Conservation (phyloP, 2,113 vertebrate genomes). For the Psilopsiagon aurifrons region DNA sequence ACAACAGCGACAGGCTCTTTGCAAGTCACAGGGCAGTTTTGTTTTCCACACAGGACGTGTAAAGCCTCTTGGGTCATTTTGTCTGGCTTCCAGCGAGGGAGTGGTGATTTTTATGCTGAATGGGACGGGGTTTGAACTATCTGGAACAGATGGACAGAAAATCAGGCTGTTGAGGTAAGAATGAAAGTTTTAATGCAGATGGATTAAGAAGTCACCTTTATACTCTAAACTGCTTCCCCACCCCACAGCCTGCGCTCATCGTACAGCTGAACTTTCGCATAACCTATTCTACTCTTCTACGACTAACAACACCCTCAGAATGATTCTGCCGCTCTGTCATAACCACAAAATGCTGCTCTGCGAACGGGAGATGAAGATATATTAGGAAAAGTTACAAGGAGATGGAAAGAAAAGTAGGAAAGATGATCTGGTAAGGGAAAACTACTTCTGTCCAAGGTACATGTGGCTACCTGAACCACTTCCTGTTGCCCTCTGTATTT, state of each 20-base stretch:
- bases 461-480: neutral
- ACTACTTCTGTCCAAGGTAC: neutral
- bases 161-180: neutral
- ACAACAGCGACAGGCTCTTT: neutral
- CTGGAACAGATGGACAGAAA: slow-evolving; percentile 5
- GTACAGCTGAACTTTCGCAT: neutral
- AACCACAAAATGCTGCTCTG: neutral
- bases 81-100: neutral
- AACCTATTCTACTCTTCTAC: neutral
- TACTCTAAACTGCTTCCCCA: neutral
- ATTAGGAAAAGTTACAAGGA: neutral
- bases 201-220: neutral
- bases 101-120: neutral
- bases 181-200: neutral
- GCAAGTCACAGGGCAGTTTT: neutral
- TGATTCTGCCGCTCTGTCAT: neutral
- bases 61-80: neutral
- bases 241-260: neutral
- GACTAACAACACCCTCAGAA: neutral
- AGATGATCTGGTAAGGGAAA: neutral
- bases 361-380: neutral
- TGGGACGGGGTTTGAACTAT: neutral
- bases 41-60: neutral
- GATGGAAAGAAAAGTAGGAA: neutral
- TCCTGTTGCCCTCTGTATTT: neutral